Evolutionary conservation across 2,113 vertebrate genomes (phyloP).

Genomic region (Hypanus sabinus): DNA sequence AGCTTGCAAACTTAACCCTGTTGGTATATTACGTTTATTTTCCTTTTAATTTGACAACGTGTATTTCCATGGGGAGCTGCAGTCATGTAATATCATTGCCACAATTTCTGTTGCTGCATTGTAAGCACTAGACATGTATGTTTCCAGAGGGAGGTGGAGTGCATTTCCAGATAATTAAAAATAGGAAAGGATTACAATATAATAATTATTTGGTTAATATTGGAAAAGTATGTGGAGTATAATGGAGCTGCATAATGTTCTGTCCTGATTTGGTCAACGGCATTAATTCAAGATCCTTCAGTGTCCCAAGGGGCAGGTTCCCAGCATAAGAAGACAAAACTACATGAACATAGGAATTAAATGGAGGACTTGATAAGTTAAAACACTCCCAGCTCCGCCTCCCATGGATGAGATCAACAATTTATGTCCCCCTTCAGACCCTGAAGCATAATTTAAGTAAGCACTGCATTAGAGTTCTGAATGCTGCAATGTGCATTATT

Average conservation of each 20-base stretch:
- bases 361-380: background rate
- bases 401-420: background rate
- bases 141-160: background rate
- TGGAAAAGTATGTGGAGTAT: background rate
- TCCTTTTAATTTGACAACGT: background rate
- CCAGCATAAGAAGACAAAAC: background rate
- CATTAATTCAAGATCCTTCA: too few relatives aligned
- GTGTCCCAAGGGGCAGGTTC: background rate
- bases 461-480: too few relatives aligned
- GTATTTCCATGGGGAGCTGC: background rate
- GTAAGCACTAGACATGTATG: background rate
- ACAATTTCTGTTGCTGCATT: background rate
- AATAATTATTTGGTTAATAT: background rate
- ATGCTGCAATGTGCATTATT: too few relatives aligned
- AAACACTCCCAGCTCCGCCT: background rate
- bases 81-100: background rate
- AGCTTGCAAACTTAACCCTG: background rate
- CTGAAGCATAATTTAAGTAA: too few relatives aligned
- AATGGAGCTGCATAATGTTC: background rate
- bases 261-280: background rate
- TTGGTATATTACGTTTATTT: background rate
- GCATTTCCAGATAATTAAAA: background rate
- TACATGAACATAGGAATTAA: background rate
- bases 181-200: background rate
- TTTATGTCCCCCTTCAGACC: background rate